Evolutionary conservation across 2,113 vertebrate genomes (phyloP).

Genomic region (Acanthochromis polyacanthus): DNA sequence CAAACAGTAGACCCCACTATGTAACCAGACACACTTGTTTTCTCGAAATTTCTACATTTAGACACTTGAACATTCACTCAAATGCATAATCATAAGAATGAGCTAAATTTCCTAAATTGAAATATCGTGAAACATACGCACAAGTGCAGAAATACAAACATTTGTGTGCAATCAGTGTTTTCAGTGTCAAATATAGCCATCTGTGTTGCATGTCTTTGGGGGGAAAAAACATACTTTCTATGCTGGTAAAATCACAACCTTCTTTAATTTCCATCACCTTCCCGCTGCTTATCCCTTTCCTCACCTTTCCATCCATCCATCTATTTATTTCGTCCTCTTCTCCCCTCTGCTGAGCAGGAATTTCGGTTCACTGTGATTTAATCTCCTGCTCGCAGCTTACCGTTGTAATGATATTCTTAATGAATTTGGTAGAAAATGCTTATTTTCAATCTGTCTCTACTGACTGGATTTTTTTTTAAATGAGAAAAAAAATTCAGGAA

Average conservation of each 20-base stretch:
- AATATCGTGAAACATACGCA: too few species aligned
- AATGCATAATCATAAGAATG: too few species aligned
- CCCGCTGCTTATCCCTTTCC: not conserved
- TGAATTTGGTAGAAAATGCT: constrained; percentile 35
- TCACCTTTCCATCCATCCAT: not conserved
- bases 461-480: constrained; percentile 12
- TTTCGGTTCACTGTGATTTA: constrained; percentile 27
- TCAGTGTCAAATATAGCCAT: not conserved
- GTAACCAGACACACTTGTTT: too few species aligned
- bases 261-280: not conserved
- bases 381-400: constrained; percentile 41
- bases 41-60: too few species aligned
- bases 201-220: not conserved
- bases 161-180: not conserved
- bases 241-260: not conserved
- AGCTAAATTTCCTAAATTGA: too few species aligned
- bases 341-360: not conserved
- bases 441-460: constrained; percentile 30
- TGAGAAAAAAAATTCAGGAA: not conserved
- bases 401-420: constrained; percentile 45
- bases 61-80: too few species aligned
- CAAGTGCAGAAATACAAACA: not conserved
- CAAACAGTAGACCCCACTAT: not conserved
- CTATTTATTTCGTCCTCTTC: not conserved
- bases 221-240: not conserved